Percentiles rank a stretch among this genome's conserved stretches.
phyloP scores from a whole-genome alignment of 2,113 vertebrate genomes.

The Cynoglossus semilaevis region DNA sequence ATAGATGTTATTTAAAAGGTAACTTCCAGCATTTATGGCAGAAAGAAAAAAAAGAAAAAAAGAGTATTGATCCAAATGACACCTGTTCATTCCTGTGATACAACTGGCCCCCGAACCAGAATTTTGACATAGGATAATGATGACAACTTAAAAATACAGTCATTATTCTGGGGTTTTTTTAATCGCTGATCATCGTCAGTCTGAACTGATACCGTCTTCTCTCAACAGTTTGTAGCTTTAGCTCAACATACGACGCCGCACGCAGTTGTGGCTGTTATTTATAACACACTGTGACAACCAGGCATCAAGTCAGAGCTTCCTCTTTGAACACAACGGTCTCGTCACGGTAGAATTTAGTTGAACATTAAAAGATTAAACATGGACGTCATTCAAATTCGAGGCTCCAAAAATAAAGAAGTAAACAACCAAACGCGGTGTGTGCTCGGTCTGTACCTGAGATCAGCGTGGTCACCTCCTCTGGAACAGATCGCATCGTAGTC shows the following conservation, averaged over 20 bases:
- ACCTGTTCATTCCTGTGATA: too few species aligned
- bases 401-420: too few species aligned
- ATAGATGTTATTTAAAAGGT: too few species aligned
- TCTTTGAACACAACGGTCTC: conserved; percentile 30
- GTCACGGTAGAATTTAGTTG: not conserved
- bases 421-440: not conserved
- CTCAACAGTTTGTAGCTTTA: not conserved
- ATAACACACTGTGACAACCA: not conserved
- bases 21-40: too few species aligned
- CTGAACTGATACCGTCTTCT: too few species aligned
- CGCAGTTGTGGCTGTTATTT: not conserved
- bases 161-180: too few species aligned
- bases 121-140: too few species aligned
- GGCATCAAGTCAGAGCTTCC: conserved; percentile 35
- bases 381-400: not conserved
- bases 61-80: too few species aligned
- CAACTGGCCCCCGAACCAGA: too few species aligned
- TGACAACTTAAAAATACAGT: too few species aligned
- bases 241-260: not conserved
- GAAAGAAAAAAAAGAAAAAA: too few species aligned
- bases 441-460: conserved; percentile 70
- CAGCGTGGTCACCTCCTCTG: conserved; percentile 73
- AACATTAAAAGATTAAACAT: not conserved
- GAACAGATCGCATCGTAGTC: conserved; percentile 61
- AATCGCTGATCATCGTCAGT: too few species aligned